Percentiles rank a stretch among this genome's conserved stretches.
Conservation (phyloP, 2,888 invertebrate species). For the Conops quadrifasciatus region DNA sequence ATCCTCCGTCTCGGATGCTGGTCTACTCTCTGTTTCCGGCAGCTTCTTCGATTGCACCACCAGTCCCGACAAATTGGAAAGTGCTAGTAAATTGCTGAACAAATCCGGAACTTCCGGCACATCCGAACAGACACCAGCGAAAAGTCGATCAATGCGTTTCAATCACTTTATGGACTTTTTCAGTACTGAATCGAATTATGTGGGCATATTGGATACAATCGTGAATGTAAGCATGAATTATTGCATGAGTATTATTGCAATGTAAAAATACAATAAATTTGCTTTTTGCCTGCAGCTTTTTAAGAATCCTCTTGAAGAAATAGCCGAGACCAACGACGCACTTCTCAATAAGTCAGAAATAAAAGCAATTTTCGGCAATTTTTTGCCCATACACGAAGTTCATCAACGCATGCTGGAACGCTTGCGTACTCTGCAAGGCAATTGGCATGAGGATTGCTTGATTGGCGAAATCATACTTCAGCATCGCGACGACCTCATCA, state of each 20-base stretch:
- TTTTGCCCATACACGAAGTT: constrained; percentile 92
- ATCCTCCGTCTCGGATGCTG: constrained; percentile 87
- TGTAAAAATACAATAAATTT: neutral
- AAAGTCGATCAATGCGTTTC: constrained; percentile 65
- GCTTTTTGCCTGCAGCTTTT: constrained; percentile 74
- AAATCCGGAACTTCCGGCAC: constrained; percentile 52
- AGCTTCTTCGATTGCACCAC: constrained; percentile 90
- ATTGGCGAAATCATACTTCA: constrained; percentile 89
- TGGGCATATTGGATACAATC: constrained; percentile 92
- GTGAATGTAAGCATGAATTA: constrained; percentile 75
- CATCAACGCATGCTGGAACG: constrained; percentile 80
- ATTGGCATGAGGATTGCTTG: constrained; percentile 88
- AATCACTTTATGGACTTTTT: constrained; percentile 80
- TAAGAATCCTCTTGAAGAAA: constrained; percentile 90
- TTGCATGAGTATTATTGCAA: neutral
- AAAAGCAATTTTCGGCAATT: constrained; percentile 94
- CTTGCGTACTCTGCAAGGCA: constrained; percentile 63
- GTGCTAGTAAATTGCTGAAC: constrained; percentile 53
- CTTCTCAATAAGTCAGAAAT: constrained; percentile 90
- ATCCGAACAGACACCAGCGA: constrained; percentile 56
- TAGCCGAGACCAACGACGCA: constrained; percentile 78
- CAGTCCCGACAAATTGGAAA: constrained; percentile 75
- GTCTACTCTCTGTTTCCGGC: constrained; percentile 83
- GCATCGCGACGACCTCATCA: constrained; percentile 86
- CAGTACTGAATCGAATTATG: constrained; percentile 97